Base-by-base conservation (phyloP, 92 coral and sea anemone genomes). In the Paramuricea clavata region DNA sequence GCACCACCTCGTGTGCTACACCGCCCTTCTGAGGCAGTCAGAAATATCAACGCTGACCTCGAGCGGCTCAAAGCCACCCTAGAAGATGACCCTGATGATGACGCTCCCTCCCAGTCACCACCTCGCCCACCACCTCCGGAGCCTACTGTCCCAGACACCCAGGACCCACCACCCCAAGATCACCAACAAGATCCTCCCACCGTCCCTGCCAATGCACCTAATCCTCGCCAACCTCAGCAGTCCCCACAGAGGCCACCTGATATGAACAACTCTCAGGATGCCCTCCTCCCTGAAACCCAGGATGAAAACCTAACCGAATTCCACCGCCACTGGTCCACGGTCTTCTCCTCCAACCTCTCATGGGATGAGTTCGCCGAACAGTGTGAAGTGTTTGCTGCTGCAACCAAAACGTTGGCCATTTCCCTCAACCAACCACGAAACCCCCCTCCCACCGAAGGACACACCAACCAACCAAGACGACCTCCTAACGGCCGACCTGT, bases 401-500 rank as follows among this genome's bases (percentile, higher is more conserved):
- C 81, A 64, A 74, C 81, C 60, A 39, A 43, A 39, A 74, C 81
- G 61, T 54, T 74, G n/a, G 81, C 59, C 81, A 74, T 26, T 25
- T 31, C 59, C 33, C 81, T 74, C 81, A 74, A 16, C 59, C 59
- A 39, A 43, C 81, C 59, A 47, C 41, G 25, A 25, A 74, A 74
- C 34, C 47, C 81, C 34, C 60, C 81, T 0, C 1, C 81, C 12
- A 27, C 59, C 41, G 33, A 32, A 64, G 22, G 33, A 74, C 59
- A 39, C 44, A 39, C 44, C 44, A 39, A 4, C 44, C 4, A 4
- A 39, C 4, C 44, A 74, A 21, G 60, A 21, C 81, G 60, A 74
- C 81, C 81, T 30, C 81, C 60, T 64, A 43, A 25, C 59, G 60
- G 60, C 33, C 81, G 81, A 74, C 81, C 81, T 54, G 60, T 43